Conservation (phyloP, 2,113 vertebrate genomes). For the Triplophysa tibetana region DNA sequence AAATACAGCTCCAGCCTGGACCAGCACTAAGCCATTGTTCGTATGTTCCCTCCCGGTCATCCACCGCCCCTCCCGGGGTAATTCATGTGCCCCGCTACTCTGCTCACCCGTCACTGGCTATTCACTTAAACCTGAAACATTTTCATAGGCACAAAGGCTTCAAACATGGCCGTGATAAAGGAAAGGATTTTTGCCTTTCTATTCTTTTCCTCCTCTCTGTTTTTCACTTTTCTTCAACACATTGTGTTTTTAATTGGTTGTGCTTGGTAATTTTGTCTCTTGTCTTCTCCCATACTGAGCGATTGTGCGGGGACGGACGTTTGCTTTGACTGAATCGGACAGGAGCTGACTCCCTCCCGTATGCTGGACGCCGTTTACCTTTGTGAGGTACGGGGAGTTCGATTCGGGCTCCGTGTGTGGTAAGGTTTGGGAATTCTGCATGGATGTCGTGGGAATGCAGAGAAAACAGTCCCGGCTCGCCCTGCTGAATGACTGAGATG, state of each 20-base stretch:
- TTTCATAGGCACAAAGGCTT: constrained; percentile 44
- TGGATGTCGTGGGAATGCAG: constrained; percentile 40
- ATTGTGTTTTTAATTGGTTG: constrained; percentile 46
- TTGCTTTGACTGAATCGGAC: constrained; percentile 34
- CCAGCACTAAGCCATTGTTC: constrained; percentile 37
- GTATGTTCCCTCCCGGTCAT: not conserved
- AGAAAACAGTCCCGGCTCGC: constrained; percentile 16
- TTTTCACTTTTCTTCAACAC: constrained; percentile 37
- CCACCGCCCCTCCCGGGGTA: constrained; percentile 30
- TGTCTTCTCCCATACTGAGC: constrained; percentile 35
- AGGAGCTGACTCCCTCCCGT: constrained; percentile 25
- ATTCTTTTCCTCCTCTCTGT: constrained; percentile 40
- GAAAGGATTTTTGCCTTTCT: constrained; percentile 21
- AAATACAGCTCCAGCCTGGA: constrained; percentile 31
- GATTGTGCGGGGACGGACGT: constrained; percentile 34
- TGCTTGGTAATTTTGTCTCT: constrained; percentile 28
- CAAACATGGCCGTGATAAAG: constrained; percentile 43
- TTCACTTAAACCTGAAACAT: constrained; percentile 50
- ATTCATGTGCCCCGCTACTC: constrained; percentile 41
- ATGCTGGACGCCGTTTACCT: constrained; percentile 33
- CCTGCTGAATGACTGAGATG: constrained; percentile 35
- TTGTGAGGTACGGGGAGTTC: constrained; percentile 29
- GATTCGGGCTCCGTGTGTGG: constrained; percentile 39
- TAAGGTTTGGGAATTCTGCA: constrained; percentile 28
- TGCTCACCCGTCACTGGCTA: constrained; percentile 47